Percentiles rank a stretch among this genome's conserved stretches.
These are phyloP conservation scores for Rhinichthys klamathensis DNA, from an alignment of 2,113 vertebrate genomes.

Conservation along the genomic window DNA sequence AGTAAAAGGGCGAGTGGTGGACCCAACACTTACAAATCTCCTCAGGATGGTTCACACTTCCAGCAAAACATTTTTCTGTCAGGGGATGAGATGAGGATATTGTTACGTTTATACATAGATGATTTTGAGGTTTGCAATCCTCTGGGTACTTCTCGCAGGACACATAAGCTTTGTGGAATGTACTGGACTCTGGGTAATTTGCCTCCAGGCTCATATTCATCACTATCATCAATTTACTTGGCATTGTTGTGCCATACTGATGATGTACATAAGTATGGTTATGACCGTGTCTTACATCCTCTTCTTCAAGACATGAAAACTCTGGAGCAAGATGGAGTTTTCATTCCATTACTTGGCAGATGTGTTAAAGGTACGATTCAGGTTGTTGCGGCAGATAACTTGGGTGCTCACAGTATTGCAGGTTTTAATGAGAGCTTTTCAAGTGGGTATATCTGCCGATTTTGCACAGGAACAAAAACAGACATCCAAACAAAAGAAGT, in stretches of 20 bases:
- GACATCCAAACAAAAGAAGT: conserved; percentile 11
- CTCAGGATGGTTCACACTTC: not conserved
- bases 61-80: not conserved
- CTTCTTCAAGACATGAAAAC: conserved; percentile 2
- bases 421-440: conserved; percentile 14
- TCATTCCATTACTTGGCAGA: not conserved
- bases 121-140: too few relatives aligned
- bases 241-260: not conserved
- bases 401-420: not conserved
- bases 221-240: conserved; percentile 10
- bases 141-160: too few relatives aligned
- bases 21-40: conserved; percentile 1
- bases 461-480: not conserved
- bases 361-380: too few relatives aligned
- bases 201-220: not conserved
- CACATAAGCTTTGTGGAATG: too few relatives aligned
- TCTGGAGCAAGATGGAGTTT: not conserved
- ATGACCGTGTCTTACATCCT: conserved; percentile 5
- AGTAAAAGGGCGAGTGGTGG: not conserved
- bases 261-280: conserved; percentile 2
- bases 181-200: not conserved
- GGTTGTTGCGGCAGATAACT: not conserved
- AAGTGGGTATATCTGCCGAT: not conserved
- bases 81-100: not conserved
- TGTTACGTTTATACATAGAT: too few relatives aligned